phyloP scores from a whole-genome alignment of 2,797 vertebrate genomes.

The Huso huso region DNA sequence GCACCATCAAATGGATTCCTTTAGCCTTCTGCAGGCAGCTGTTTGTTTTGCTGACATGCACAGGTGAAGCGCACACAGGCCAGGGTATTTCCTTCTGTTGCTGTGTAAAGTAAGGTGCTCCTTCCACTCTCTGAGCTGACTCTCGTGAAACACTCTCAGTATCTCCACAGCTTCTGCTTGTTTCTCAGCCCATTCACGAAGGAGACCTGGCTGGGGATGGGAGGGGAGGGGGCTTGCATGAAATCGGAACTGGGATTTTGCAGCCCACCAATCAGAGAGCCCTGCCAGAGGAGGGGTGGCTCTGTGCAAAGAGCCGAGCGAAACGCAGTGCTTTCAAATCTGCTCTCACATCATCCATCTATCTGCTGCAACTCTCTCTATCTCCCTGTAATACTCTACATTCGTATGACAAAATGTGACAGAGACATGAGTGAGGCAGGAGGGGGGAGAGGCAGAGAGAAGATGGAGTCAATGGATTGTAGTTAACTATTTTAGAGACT shows the following conservation, averaged over 20 bases:
- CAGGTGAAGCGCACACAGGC: too few relatives aligned
- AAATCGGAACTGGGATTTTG: constrained; percentile 47
- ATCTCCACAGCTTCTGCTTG: constrained; percentile 48
- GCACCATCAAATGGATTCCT: neutral
- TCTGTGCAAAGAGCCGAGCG: constrained; percentile 14
- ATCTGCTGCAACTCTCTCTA: neutral
- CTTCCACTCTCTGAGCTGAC: neutral
- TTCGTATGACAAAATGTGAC: too few relatives aligned
- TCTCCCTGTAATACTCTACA: neutral
- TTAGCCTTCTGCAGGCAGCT: constrained; percentile 1
- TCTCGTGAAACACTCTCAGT: constrained; percentile 21
- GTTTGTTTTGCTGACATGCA: too few relatives aligned
- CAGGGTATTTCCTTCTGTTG: neutral
- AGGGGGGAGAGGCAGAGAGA: too few relatives aligned
- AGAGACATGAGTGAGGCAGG: too few relatives aligned
- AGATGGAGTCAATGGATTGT: too few relatives aligned
- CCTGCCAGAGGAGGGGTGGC: constrained; percentile 40
- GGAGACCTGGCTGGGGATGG: constrained; percentile 36
- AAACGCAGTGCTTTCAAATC: constrained; percentile 12
- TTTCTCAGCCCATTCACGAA: constrained; percentile 54
- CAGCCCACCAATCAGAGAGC: constrained; percentile 46
- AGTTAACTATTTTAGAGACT: too few relatives aligned
- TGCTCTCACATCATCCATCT: neutral
- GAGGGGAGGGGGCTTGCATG: constrained; percentile 36
- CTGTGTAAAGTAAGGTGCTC: constrained; percentile 3